Percentiles rank a stretch among this genome's conserved stretches.
Evolutionary conservation across 2,113 vertebrate species (phyloP).

Genomic region (Naja naja): DNA sequence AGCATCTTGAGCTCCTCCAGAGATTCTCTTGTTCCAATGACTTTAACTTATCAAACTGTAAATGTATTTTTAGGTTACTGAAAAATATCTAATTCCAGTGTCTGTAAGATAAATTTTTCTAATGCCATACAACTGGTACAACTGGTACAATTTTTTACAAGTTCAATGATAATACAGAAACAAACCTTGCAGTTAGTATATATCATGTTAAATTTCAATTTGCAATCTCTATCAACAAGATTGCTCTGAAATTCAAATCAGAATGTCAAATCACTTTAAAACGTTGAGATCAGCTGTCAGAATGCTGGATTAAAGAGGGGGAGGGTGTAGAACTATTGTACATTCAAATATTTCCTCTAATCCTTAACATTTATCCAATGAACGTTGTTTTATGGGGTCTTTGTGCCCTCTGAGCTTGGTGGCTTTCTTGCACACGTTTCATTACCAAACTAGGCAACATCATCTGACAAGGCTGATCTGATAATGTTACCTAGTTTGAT

Average conservation of each 20-base stretch:
- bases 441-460: too few relatives aligned
- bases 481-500: too few relatives aligned
- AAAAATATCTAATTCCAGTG: neutral
- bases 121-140: neutral
- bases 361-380: neutral
- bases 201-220: neutral
- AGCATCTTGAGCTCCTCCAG: too few relatives aligned
- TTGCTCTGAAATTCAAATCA: neutral
- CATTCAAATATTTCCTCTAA: neutral
- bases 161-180: neutral
- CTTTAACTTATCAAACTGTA: neutral
- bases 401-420: too few relatives aligned
- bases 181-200: neutral
- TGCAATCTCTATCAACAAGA: neutral
- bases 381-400: neutral
- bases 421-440: too few relatives aligned
- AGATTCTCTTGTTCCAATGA: neutral
- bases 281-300: neutral
- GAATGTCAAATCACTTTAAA: neutral
- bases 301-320: neutral
- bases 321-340: neutral
- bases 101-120: neutral
- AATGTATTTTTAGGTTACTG: neutral
- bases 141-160: neutral
- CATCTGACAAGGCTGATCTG: too few relatives aligned